Conservation (phyloP, 2,113 vertebrate species). For the Callipepla squamata region DNA sequence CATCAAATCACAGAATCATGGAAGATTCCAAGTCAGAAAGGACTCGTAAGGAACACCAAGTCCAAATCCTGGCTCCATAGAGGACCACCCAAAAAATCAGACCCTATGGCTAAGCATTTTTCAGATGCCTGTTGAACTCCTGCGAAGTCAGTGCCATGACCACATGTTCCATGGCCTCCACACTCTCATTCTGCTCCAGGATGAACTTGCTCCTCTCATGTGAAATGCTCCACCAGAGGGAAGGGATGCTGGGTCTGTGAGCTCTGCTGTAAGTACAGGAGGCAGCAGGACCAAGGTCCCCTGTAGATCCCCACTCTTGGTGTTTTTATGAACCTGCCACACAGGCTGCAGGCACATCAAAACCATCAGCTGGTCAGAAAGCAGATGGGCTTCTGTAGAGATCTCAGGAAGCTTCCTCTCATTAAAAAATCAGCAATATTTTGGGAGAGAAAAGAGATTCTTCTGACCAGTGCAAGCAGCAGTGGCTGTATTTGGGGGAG, state of each 20-base stretch:
- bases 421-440: not conserved
- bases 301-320: not conserved
- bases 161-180: no score
- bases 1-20: no score
- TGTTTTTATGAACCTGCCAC: not conserved
- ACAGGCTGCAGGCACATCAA: not conserved
- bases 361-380: not conserved
- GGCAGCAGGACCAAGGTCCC: rapidly evolving
- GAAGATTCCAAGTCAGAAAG: no score
- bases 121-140: no score
- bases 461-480: not conserved
- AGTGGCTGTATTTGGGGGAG: not conserved
- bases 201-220: not conserved
- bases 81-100: no score
- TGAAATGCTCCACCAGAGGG: not conserved
- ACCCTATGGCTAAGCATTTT: no score
- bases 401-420: not conserved
- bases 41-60: no score
- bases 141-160: no score
- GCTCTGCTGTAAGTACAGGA: not conserved
- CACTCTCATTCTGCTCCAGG: not conserved
- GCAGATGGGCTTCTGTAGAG: not conserved
- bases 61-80: no score
- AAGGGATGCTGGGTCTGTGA: not conserved
- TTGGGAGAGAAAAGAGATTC: not conserved